Evolutionary conservation across 2,113 vertebrate genomes (phyloP).

Genomic region (Aspiorhynchus laticeps): DNA sequence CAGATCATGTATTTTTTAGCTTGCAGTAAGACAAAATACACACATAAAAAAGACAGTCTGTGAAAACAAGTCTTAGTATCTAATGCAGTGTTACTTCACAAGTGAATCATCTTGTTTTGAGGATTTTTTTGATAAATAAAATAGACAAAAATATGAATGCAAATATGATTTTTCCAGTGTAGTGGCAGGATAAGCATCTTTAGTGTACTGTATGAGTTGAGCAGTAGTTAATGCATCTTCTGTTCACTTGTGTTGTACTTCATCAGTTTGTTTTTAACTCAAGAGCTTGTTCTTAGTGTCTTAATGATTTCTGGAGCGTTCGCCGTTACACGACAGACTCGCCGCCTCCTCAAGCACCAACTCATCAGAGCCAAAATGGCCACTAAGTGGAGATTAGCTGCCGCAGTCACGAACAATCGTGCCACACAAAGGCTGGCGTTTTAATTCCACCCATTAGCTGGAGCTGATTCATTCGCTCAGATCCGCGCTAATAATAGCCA

Average conservation of each 20-base stretch:
- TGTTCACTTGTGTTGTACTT: neutral
- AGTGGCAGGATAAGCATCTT: neutral
- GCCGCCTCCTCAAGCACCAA: neutral
- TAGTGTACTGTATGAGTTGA: neutral
- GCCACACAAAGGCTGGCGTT: neutral
- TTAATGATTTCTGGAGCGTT: neutral
- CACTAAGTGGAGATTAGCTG: slow-evolving; percentile 12
- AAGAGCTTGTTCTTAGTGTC: neutral
- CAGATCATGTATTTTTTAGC: neutral
- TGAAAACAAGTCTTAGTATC: neutral
- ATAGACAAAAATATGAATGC: neutral
- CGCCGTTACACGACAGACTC: neutral
- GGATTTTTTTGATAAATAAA: neutral
- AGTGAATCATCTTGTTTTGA: neutral
- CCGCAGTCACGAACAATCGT: neutral
- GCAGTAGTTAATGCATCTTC: neutral
- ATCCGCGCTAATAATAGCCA: slow-evolving; percentile 23
- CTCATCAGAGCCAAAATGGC: neutral
- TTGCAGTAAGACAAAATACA: too few species aligned
- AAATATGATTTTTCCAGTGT: neutral
- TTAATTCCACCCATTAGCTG: slow-evolving; percentile 27
- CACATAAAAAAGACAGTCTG: neutral
- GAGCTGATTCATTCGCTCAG: slow-evolving; percentile 8
- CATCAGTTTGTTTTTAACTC: neutral
- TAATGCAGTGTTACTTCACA: neutral